Evolutionary conservation across 2,888 invertebrate genomes (phyloP), one percentile per base, ranked within the genome.

Genomic region (Heliothis peltigera): DNA sequence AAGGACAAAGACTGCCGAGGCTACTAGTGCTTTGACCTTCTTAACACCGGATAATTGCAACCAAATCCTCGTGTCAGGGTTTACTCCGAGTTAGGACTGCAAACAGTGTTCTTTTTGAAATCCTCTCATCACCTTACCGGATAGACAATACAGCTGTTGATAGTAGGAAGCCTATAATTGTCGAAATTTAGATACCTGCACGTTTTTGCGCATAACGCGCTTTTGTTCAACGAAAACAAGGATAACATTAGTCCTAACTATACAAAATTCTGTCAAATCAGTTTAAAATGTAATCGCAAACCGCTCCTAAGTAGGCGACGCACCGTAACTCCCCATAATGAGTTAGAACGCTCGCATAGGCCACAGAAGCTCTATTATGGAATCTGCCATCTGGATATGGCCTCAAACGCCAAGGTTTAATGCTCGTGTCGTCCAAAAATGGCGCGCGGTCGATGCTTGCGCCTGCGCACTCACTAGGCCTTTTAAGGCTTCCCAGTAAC

Each of bases 401-500:
- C 59, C 71, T 70, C 79, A 75, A 75, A 70, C 80, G 83, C 83
- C 89, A 89, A 88, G 88, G 87, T 86, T 88, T 80, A 81, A 78
- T 81, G 82, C 80, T 72, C 74, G 82, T 49, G 59, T 79, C 81
- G 71, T 79, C 93, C 92, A 89, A 94, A 94, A 93, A 93, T 88
- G 94, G 94, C 54, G 60, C 70, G 85, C 77, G 70, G 77, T 83
- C 84, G 87, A 83, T 80, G 83, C 82, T 77, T 85, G 86, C 87
- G 86, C 81, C 80, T 84, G 86, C 87, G 82, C 84, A 75, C 78
- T 80, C 70, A 71, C 84, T 91, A 89, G 83, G 70, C 94, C 94
- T 90, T 94, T 90, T 93, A 94, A 82, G 94, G 94, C 82, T 87
- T 88, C 87, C 74, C 76, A 80, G 84, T 87, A 87, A 86, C 91